A percentile compares a stretch with the other conserved stretches of the same genome.
Evolutionary conservation across 2,113 vertebrate genomes (phyloP).

Genomic region (Syngnathoides biaculeatus): DNA sequence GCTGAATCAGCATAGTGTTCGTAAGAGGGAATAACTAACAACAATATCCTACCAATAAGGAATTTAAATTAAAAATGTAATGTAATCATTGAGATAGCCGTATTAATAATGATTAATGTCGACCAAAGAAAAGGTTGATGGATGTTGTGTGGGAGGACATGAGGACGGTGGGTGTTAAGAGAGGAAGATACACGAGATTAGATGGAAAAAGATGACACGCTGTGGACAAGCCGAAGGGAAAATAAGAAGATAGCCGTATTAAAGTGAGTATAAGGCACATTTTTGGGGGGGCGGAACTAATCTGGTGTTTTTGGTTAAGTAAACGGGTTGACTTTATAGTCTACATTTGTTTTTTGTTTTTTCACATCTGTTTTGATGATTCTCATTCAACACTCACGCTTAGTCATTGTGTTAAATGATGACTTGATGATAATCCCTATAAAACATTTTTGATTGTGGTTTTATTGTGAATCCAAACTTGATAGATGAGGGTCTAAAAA

Average conservation of each 20-base stretch:
- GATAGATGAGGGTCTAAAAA: constrained; percentile 10
- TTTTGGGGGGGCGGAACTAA: constrained; percentile 24
- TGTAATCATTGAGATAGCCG: too few relatives aligned
- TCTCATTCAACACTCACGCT: constrained; percentile 11
- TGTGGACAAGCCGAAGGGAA: too few relatives aligned
- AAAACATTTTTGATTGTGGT: not conserved
- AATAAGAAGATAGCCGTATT: too few relatives aligned
- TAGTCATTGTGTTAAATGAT: not conserved
- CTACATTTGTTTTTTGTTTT: not conserved
- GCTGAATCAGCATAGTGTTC: constrained; percentile 31
- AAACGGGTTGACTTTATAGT: not conserved
- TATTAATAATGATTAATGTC: too few relatives aligned
- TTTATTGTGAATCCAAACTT: not conserved
- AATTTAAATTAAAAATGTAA: too few relatives aligned
- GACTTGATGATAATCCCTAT: not conserved
- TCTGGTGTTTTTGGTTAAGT: not conserved
- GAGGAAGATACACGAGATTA: too few relatives aligned
- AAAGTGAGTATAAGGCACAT: constrained; percentile 31
- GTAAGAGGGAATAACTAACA: constrained; percentile 29
- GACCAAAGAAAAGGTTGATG: too few relatives aligned
- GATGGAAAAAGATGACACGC: too few relatives aligned
- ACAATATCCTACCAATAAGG: too few relatives aligned
- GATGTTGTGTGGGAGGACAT: too few relatives aligned
- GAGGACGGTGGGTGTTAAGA: too few relatives aligned
- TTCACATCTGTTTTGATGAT: not conserved